phyloP scores from a whole-genome alignment of 2,113 vertebrate species.

The Lampris incognitus region DNA sequence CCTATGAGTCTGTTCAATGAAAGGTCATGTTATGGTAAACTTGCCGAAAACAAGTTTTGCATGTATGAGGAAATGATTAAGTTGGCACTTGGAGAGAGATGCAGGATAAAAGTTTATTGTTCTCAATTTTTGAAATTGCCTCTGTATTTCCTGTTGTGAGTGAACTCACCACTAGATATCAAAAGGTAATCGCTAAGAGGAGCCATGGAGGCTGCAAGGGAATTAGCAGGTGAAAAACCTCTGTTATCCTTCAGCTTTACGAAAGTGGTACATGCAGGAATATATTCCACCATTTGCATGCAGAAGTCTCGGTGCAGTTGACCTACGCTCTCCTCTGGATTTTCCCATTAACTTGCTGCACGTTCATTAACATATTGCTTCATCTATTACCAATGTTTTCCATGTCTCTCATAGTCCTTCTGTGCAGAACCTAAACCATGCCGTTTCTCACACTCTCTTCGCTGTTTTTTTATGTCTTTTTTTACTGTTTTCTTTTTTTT shows the following conservation, averaged over 20 bases:
- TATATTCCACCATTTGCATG: too few species aligned
- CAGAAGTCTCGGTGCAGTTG: too few species aligned
- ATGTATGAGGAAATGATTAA: too few species aligned
- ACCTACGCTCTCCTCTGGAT: too few species aligned
- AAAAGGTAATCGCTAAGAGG: slow-evolving; percentile 36
- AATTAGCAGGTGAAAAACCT: slow-evolving; percentile 7
- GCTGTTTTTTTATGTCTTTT: background rate
- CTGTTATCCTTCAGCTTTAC: too few species aligned
- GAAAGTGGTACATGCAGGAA: too few species aligned
- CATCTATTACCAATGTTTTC: slow-evolving; percentile 1
- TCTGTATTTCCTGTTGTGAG: too few species aligned
- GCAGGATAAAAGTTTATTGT: slow-evolving; percentile 24
- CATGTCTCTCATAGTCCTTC: background rate
- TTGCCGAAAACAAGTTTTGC: background rate
- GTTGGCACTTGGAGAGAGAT: too few species aligned
- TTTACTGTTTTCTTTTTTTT: background rate
- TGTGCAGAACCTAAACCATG: background rate
- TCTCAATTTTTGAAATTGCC: slow-evolving; percentile 15
- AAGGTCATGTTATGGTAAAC: slow-evolving; percentile 11
- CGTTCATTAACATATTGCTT: too few species aligned
- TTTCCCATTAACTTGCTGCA: too few species aligned
- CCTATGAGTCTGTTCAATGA: background rate
- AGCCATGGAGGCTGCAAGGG: slow-evolving; percentile 1
- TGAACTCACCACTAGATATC: slow-evolving; percentile 19
- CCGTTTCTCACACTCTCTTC: slow-evolving; percentile 8